Percentiles rank a stretch among this genome's conserved stretches.
These are phyloP conservation scores for Drosophila setosimentum DNA, from an alignment of 2,888 invertebrate genomes.

Conservation along the genomic window DNA sequence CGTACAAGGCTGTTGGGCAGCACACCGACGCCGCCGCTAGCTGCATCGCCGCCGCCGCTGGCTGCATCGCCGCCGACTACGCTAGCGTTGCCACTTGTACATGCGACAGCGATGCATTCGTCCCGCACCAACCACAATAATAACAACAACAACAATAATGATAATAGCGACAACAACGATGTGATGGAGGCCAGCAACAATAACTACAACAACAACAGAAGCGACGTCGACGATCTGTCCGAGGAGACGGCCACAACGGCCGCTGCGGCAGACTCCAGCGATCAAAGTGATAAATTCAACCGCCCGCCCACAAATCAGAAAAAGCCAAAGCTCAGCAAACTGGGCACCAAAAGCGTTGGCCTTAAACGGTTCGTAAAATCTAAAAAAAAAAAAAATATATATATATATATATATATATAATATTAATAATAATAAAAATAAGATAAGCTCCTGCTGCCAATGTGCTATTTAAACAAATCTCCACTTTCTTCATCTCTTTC, in stretches of 20 bases:
- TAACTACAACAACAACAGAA: slow-evolving; percentile 44
- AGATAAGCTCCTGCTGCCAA: not conserved
- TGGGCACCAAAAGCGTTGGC: slow-evolving; percentile 84
- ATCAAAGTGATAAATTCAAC: slow-evolving; percentile 79
- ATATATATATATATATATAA: no score
- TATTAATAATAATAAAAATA: not conserved
- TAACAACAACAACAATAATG: slow-evolving; percentile 57
- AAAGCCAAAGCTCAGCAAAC: slow-evolving; percentile 83
- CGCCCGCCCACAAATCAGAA: slow-evolving; percentile 77
- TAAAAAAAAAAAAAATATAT: not conserved
- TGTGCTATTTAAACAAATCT: not conserved
- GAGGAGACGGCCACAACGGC: slow-evolving; percentile 68
- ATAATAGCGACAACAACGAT: slow-evolving; percentile 57
- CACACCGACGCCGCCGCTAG: slow-evolving; percentile 32
- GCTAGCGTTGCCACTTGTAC: slow-evolving; percentile 61
- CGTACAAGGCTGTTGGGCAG: slow-evolving; percentile 79
- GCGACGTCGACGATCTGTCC: slow-evolving; percentile 63
- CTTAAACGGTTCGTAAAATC: slow-evolving; percentile 81
- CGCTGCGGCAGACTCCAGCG: slow-evolving; percentile 73
- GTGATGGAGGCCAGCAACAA: slow-evolving; percentile 47
- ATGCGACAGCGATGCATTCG: slow-evolving; percentile 63
- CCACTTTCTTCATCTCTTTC: slow-evolving; percentile 29
- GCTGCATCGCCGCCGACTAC: slow-evolving; percentile 66
- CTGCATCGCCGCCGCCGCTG: slow-evolving; percentile 56
- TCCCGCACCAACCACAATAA: slow-evolving; percentile 73